phyloP scores from a whole-genome alignment of 2,113 vertebrate genomes.

The Macrotis lagotis region DNA sequence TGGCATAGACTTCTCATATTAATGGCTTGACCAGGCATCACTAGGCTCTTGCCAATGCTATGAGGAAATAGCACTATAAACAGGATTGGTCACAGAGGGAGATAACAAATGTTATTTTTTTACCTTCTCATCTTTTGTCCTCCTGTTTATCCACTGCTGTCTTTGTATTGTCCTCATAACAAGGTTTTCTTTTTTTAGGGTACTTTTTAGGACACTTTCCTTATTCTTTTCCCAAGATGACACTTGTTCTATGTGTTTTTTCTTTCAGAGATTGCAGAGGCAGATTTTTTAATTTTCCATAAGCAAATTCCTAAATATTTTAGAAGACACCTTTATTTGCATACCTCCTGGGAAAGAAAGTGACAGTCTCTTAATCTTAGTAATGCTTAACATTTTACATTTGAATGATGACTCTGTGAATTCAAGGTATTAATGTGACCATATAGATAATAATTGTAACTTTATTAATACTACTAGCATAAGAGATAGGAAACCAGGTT shows the following conservation, averaged over 20 bases:
- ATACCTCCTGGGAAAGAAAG: background rate
- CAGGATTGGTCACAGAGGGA: background rate
- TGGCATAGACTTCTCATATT: background rate
- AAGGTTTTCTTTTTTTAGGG: background rate
- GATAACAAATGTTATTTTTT: background rate
- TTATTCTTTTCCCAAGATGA: background rate
- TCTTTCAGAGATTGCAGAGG: background rate
- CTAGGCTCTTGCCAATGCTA: background rate
- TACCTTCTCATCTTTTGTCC: background rate
- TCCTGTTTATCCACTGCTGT: background rate
- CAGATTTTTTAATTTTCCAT: background rate
- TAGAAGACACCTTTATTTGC: background rate
- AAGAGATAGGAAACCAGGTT: background rate
- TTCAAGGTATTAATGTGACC: background rate
- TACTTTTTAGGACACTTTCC: background rate
- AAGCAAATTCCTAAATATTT: background rate
- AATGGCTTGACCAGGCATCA: background rate
- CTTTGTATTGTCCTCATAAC: background rate
- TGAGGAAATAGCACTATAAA: background rate
- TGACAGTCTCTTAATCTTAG: background rate
- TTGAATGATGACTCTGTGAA: background rate
- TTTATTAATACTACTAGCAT: background rate
- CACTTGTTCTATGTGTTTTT: background rate
- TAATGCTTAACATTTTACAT: background rate
- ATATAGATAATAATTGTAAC: background rate